Percentiles rank a stretch among this genome's conserved stretches.
phyloP scores from a whole-genome alignment of 2,797 vertebrate genomes.

The Rhynchotus rufescens region DNA sequence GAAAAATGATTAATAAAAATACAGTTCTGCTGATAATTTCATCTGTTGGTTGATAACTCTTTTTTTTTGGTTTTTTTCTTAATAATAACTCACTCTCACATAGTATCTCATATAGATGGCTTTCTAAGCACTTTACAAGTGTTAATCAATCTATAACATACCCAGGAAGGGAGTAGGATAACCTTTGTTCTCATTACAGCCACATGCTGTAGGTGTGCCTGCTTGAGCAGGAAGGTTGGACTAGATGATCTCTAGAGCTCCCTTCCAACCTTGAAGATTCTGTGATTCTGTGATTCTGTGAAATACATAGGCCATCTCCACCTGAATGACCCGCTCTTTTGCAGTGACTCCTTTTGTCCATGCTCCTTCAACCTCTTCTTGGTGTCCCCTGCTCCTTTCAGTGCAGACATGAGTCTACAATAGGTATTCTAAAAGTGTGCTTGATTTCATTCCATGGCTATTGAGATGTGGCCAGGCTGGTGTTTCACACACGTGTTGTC shows the following conservation, averaged over 20 bases:
- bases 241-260: no score
- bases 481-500: not conserved
- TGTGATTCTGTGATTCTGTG: no score
- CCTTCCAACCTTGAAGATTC: no score
- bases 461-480: not conserved
- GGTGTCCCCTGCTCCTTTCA: not conserved
- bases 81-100: conserved; percentile 16
- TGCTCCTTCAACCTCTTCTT: not conserved
- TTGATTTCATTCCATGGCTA: not conserved
- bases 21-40: not conserved
- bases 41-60: not conserved
- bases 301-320: not conserved
- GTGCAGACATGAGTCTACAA: not conserved
- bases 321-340: not conserved
- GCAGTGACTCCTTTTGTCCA: not conserved
- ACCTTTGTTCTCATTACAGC: not conserved
- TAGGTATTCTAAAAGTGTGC: not conserved
- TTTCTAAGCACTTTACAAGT: not conserved
- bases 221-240: no score
- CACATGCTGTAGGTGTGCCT: no score
- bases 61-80: not conserved
- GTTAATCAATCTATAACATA: not conserved
- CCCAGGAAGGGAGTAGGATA: not conserved
- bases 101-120: not conserved
- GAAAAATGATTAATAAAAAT: not conserved